phyloP scores from a whole-genome alignment of 1,140 invertebrate genomes.

The Drosophila orosa region DNA sequence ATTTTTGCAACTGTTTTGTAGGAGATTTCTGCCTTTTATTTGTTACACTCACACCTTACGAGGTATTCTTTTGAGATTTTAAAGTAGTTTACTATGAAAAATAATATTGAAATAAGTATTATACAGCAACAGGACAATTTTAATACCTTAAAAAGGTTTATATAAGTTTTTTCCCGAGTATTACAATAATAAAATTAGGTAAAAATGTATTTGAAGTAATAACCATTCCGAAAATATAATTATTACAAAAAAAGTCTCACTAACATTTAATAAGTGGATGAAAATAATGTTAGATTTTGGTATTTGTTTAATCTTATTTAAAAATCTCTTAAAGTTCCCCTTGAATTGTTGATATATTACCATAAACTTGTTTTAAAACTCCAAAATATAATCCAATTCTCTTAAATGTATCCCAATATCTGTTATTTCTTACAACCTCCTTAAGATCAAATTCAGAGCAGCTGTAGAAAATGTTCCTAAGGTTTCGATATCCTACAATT shows the following conservation, averaged over 20 bases:
- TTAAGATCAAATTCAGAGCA: constrained; percentile 2
- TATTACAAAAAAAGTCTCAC: too few species aligned
- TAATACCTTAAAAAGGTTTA: neutral
- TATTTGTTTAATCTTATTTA: too few species aligned
- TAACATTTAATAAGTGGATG: too few species aligned
- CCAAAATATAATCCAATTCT: too few species aligned
- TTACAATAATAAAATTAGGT: too few species aligned
- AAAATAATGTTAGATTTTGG: too few species aligned
- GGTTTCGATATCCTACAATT: constrained; percentile 16
- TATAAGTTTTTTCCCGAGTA: neutral
- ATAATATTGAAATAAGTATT: neutral
- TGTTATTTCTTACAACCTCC: neutral
- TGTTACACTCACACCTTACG: neutral
- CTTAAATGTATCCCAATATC: too few species aligned
- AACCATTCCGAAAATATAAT: too few species aligned
- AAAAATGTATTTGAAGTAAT: too few species aligned
- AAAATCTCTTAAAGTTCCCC: neutral
- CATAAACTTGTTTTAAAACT: neutral
- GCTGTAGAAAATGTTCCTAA: constrained; percentile 2
- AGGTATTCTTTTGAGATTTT: neutral
- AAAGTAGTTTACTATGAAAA: neutral
- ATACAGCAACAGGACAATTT: too few species aligned
- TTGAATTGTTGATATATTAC: neutral
- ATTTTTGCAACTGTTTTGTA: constrained; percentile 29
- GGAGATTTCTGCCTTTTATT: constrained; percentile 4